These are phyloP conservation scores for Aporophyla nigra DNA, from an alignment of 2,888 invertebrate genomes.

Conservation along the genomic window DNA sequence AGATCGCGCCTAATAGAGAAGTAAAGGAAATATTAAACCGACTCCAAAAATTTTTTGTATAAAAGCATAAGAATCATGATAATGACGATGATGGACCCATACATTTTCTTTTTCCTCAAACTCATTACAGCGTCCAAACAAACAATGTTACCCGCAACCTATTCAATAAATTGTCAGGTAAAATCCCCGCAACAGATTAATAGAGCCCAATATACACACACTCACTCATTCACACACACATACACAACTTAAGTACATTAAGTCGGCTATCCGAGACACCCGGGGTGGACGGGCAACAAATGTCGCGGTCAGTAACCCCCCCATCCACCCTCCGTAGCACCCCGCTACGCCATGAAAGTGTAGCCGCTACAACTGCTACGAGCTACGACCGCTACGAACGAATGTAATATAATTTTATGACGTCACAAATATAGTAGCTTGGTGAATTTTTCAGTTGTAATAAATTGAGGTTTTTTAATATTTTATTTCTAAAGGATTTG, in stretches of 20 bases:
- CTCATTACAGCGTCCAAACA: conserved; percentile 10
- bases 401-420: conserved; percentile 70
- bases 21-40: too few species aligned
- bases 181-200: conserved; percentile 66
- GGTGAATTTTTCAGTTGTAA: conserved; percentile 66
- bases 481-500: conserved; percentile 44
- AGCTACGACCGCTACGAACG: conserved; percentile 66
- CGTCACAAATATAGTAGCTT: conserved; percentile 66
- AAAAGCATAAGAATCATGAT: too few species aligned
- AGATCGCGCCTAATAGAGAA: too few species aligned
- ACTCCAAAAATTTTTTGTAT: too few species aligned
- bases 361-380: conserved; percentile 73
- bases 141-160: conserved; percentile 26
- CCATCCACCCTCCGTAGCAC: conserved; percentile 70
- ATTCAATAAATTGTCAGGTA: conserved; percentile 61
- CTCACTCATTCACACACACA: conserved; percentile 62
- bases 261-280: conserved; percentile 73
- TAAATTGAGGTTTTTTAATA: conserved; percentile 54
- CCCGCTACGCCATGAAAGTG: conserved; percentile 69
- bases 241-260: conserved; percentile 72
- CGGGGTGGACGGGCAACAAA: conserved; percentile 86
- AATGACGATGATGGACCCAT: neutral
- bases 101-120: neutral
- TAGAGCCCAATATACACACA: conserved; percentile 61
- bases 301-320: conserved; percentile 88